Percentiles rank a stretch among this genome's conserved stretches.
phyloP scores from a whole-genome alignment of 2,888 invertebrate genomes.

The Gymnoscelis rufifasciata region DNA sequence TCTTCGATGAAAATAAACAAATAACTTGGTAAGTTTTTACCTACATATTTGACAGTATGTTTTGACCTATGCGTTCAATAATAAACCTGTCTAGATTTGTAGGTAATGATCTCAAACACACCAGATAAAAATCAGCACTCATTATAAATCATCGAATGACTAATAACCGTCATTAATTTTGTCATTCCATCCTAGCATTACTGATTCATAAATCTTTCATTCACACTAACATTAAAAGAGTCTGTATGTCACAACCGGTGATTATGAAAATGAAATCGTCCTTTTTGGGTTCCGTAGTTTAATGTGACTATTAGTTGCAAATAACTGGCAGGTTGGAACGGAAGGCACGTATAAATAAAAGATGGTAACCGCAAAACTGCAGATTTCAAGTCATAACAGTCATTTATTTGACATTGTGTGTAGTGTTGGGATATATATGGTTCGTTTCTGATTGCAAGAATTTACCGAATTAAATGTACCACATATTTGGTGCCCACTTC shows the following conservation, averaged over 20 bases:
- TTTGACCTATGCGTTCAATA: no score
- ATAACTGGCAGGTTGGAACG: slow-evolving; percentile 43
- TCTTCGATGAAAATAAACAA: no score
- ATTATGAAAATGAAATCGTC: slow-evolving; percentile 60
- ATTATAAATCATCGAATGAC: slow-evolving; percentile 7
- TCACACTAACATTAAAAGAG: slow-evolving; percentile 37
- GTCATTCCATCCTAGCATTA: slow-evolving; percentile 13
- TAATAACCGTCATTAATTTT: slow-evolving; percentile 7
- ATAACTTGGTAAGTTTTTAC: no score
- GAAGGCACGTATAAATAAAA: slow-evolving; percentile 57
- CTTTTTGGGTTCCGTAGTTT: slow-evolving; percentile 25
- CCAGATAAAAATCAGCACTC: not conserved
- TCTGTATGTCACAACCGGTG: slow-evolving; percentile 49
- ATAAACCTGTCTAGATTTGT: no score
- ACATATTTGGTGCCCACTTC: no score
- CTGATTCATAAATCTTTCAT: slow-evolving; percentile 47
- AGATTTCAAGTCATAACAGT: slow-evolving; percentile 32
- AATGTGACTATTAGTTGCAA: slow-evolving; percentile 41
- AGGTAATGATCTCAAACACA: not conserved
- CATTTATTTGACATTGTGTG: slow-evolving; percentile 13
- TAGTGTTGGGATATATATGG: slow-evolving; percentile 16
- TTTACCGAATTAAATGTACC: no score
- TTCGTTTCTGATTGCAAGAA: no score
- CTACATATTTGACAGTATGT: no score
- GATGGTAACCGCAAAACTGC: slow-evolving; percentile 46